phyloP scores from a whole-genome alignment of 2,113 vertebrate species.

The Lasiurus borealis region DNA sequence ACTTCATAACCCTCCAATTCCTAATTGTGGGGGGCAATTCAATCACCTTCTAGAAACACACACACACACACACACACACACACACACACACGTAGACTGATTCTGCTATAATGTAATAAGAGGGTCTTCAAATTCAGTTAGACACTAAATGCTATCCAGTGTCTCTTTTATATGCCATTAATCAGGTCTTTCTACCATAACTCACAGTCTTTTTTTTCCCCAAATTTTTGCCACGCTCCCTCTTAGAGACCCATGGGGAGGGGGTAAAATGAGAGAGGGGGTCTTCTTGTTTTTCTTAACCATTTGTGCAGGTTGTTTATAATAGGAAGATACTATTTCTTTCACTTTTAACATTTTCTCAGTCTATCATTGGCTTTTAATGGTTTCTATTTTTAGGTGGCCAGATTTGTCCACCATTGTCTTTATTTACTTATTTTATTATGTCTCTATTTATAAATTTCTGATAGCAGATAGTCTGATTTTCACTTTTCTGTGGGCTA shows the following conservation, averaged over 20 bases:
- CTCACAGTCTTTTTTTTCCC: neutral
- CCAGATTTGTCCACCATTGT: neutral
- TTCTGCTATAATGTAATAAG: neutral
- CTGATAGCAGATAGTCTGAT: neutral
- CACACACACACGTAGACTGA: neutral
- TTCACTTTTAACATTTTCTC: conserved; percentile 40
- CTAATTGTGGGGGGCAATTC: neutral
- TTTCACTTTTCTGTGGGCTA: neutral
- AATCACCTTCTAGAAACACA: neutral
- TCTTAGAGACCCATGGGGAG: neutral
- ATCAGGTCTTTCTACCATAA: neutral
- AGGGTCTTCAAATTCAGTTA: neutral
- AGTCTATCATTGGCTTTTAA: neutral
- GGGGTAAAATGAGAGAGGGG: neutral
- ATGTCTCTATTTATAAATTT: conserved; percentile 46
- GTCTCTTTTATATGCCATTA: neutral
- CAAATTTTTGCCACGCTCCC: neutral
- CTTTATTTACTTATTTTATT: neutral
- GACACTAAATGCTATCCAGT: neutral
- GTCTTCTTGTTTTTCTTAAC: neutral
- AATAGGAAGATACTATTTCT: neutral
- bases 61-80: neutral
- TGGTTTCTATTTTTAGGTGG: neutral
- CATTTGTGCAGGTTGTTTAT: neutral
- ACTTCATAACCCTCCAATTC: neutral